Percentiles rank a stretch among this genome's conserved stretches.
phyloP scores from a whole-genome alignment of 2,113 vertebrate genomes.

The Notothenia rossii region DNA sequence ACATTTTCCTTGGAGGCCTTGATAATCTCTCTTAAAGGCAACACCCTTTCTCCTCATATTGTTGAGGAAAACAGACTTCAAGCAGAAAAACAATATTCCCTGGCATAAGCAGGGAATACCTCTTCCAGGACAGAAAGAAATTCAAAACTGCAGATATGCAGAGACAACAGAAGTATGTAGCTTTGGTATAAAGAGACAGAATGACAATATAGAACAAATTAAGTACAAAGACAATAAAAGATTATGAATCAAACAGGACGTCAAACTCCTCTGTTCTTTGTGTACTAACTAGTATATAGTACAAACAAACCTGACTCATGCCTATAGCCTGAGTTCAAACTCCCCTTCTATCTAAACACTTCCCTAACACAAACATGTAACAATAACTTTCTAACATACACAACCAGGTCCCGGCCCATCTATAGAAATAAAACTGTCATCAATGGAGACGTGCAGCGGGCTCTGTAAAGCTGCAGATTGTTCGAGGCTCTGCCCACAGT shows the following conservation, averaged over 20 bases:
- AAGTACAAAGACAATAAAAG: not conserved
- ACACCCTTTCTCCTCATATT: not conserved
- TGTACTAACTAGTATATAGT: slow-evolving; percentile 10
- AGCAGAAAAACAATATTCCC: not conserved
- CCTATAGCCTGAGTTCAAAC: slow-evolving; percentile 10
- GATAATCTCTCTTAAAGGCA: not conserved
- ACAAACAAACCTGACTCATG: slow-evolving; percentile 1
- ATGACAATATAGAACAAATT: not conserved
- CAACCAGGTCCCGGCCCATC: slow-evolving; percentile 24
- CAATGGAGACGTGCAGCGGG: slow-evolving; percentile 11
- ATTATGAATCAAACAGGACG: not conserved
- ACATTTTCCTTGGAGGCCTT: not conserved
- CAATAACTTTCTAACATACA: slow-evolving; percentile 32
- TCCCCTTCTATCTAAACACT: slow-evolving; percentile 27
- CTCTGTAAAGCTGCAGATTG: slow-evolving; percentile 33
- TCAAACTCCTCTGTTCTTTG: not conserved
- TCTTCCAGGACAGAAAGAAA: not conserved
- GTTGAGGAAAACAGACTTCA: not conserved
- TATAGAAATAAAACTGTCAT: slow-evolving; percentile 61
- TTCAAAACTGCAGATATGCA: not conserved
- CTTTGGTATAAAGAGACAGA: not conserved
- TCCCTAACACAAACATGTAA: slow-evolving; percentile 30
- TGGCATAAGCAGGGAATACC: not conserved
- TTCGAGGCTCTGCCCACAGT: slow-evolving; percentile 55
- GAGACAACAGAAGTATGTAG: not conserved